Conservation (phyloP, 2,797 vertebrate species). For the Syngnathus rostellatus region DNA sequence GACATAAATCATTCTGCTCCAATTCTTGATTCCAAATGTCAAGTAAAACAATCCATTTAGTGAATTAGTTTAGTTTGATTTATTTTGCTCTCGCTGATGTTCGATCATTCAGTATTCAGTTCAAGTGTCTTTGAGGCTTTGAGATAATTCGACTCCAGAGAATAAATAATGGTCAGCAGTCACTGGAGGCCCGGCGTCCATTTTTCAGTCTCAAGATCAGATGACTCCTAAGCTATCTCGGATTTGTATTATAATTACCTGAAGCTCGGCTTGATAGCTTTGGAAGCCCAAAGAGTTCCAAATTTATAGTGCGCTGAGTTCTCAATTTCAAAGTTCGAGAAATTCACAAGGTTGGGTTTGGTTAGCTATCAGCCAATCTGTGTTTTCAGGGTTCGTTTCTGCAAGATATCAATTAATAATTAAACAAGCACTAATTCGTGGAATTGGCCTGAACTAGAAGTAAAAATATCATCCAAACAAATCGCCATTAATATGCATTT, state of each 20-base stretch:
- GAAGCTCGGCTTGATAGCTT: not conserved
- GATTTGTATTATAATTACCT: not conserved
- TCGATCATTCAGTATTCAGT: not conserved
- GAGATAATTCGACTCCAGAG: not conserved
- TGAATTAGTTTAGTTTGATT: too few species aligned
- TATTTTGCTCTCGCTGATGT: not conserved
- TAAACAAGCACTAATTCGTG: not conserved
- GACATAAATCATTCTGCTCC: not conserved
- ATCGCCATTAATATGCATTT: not conserved
- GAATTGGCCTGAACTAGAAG: not conserved
- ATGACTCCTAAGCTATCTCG: not conserved
- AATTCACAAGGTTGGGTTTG: not conserved
- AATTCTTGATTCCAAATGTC: too few species aligned
- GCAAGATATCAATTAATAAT: not conserved
- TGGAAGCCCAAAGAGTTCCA: not conserved
- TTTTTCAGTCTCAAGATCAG: not conserved
- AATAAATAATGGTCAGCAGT: conserved; percentile 4
- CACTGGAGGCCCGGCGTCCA: not conserved
- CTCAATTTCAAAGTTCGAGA: not conserved
- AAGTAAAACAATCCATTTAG: too few species aligned
- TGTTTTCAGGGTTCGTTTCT: not conserved
- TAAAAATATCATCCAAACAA: not conserved
- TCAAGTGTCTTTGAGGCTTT: not conserved
- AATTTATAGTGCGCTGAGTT: not conserved
- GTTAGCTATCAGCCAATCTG: not conserved